These are phyloP conservation scores for Eulemur albifrons DNA, from an alignment of 2,797 vertebrate genomes.

Conservation along the genomic window DNA sequence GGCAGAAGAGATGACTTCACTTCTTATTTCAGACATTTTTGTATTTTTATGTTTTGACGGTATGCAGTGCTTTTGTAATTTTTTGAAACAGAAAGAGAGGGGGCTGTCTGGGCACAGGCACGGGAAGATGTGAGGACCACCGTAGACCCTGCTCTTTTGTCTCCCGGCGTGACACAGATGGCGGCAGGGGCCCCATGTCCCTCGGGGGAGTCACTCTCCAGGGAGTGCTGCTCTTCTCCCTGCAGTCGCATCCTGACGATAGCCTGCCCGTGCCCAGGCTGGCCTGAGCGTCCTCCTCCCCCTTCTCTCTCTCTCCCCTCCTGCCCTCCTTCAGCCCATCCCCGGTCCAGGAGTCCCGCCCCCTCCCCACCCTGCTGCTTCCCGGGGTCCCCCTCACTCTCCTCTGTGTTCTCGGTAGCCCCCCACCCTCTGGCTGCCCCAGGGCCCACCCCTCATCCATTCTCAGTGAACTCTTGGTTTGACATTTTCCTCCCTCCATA, in stretches of 20 bases:
- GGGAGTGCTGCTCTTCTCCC: neutral
- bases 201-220: fast-evolving
- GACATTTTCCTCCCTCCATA: neutral
- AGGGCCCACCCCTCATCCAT: neutral
- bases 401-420: fast-evolving
- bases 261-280: neutral
- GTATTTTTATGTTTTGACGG: neutral
- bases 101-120: fast-evolving
- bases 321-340: neutral
- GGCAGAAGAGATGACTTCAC: neutral
- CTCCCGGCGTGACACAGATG: neutral
- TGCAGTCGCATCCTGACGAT: fast-evolving
- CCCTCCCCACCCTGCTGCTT: fast-evolving
- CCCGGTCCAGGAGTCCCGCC: neutral
- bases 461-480: neutral
- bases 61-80: neutral
- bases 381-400: no score
- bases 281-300: neutral
- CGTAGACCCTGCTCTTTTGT: fast-evolving
- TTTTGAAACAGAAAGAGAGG: neutral
- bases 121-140: fast-evolving
- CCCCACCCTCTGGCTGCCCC: neutral
- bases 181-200: neutral
- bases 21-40: fast-evolving
- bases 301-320: fast-evolving